phyloP scores from a whole-genome alignment of 2,113 vertebrate species.

The Ifrita kowaldi region DNA sequence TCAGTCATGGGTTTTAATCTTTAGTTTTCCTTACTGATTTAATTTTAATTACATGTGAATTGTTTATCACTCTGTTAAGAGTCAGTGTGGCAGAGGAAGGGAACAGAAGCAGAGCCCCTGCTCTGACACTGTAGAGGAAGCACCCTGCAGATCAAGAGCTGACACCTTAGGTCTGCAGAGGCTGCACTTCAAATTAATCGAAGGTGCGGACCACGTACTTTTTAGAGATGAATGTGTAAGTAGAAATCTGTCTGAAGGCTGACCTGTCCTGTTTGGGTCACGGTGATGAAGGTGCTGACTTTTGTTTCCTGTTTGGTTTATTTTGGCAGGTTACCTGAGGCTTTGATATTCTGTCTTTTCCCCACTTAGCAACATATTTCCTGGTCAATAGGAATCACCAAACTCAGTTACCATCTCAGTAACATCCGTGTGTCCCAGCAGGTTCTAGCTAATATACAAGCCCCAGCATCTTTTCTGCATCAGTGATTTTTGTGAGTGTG shows the following conservation, averaged over 20 bases:
- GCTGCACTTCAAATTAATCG: fast-evolving
- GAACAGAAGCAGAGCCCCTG: not conserved
- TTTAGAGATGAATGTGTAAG: not conserved
- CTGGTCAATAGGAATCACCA: not conserved
- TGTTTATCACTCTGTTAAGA: not conserved
- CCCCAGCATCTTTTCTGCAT: not conserved
- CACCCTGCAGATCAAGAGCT: not conserved
- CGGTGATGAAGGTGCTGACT: not conserved
- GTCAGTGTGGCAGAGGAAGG: not conserved
- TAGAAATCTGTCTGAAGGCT: not conserved
- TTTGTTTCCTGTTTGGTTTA: not conserved
- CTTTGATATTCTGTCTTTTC: not conserved
- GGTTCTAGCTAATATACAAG: not conserved
- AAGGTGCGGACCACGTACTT: not conserved
- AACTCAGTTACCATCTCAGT: not conserved
- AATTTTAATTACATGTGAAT: not conserved
- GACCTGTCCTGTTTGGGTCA: not conserved
- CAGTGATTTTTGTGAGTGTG: not conserved
- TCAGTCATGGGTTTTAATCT: not conserved
- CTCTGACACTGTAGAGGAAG: not conserved
- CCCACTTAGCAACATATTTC: not conserved
- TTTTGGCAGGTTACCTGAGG: not conserved
- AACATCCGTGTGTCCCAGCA: not conserved
- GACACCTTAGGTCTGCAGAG: not conserved
- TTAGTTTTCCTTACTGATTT: not conserved